Percentiles rank a stretch among this genome's conserved stretches.
These are phyloP conservation scores for Lampris megalopsis DNA, from an alignment of 2,113 vertebrate species.

Conservation along the genomic window DNA sequence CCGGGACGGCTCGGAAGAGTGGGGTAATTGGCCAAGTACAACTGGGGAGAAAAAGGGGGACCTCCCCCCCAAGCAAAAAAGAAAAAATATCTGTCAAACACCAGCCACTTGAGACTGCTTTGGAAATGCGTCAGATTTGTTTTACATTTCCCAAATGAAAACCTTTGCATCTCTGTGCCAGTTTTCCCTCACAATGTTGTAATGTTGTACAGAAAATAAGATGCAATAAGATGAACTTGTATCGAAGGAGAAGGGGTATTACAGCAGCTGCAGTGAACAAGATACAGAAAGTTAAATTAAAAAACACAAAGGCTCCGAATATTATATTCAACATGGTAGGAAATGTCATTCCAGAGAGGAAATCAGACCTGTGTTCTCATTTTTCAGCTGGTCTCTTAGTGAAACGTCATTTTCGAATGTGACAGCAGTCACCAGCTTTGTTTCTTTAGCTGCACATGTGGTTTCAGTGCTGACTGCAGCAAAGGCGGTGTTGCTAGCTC, in stretches of 20 bases:
- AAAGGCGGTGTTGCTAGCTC: slow-evolving; percentile 30
- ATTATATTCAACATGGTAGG: neutral
- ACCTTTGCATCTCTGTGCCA: neutral
- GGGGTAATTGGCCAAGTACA: slow-evolving; percentile 3
- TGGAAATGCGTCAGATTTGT: neutral
- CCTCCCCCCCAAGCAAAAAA: too few species aligned
- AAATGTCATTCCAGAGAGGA: neutral
- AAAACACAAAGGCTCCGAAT: neutral
- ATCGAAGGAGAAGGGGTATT: too few species aligned
- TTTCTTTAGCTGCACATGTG: slow-evolving; percentile 49
- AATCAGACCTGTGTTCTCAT: neutral
- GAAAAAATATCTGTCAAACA: too few species aligned
- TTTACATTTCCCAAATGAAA: neutral
- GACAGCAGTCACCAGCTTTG: slow-evolving; percentile 1
- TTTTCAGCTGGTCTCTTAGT: slow-evolving; percentile 16
- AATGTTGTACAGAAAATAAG: neutral
- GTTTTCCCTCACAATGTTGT: neutral
- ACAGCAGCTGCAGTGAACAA: too few species aligned
- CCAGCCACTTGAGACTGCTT: neutral
- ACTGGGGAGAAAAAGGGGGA: too few species aligned
- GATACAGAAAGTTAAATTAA: neutral
- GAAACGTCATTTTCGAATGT: slow-evolving; percentile 27
- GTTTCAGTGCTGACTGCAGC: slow-evolving; percentile 63
- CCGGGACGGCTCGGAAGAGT: too few species aligned
- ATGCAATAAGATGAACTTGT: neutral